These are phyloP conservation scores for Grapholita molesta DNA, from an alignment of 1,140 invertebrate genomes.

Conservation along the genomic window DNA sequence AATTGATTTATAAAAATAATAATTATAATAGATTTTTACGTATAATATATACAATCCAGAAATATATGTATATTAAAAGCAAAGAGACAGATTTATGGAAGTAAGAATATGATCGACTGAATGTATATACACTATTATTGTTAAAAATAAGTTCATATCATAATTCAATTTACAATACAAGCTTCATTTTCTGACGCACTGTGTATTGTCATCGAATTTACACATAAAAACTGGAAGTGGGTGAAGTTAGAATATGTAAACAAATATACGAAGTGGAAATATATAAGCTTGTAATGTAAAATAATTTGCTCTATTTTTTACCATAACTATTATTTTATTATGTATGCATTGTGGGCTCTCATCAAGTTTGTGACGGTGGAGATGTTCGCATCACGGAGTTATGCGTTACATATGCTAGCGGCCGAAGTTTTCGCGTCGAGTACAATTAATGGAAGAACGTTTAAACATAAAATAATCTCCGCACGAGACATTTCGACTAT, in stretches of 20 bases:
- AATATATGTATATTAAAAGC: neutral
- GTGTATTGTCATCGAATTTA: neutral
- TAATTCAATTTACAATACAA: neutral
- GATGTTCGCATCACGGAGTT: constrained; percentile 16
- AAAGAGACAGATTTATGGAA: neutral
- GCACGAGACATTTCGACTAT: neutral
- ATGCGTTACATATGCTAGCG: constrained; percentile 5
- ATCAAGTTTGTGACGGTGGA: constrained; percentile 16
- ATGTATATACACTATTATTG: neutral
- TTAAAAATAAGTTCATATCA: neutral
- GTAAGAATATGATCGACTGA: neutral
- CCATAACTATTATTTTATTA: neutral
- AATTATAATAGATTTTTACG: neutral
- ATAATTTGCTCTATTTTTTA: constrained; percentile 1
- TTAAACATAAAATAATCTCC: constrained; percentile 54
- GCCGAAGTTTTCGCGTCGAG: constrained; percentile 38
- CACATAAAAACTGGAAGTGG: neutral
- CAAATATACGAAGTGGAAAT: neutral
- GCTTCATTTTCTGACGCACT: neutral
- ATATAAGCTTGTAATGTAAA: neutral
- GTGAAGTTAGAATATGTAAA: neutral
- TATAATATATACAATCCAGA: neutral
- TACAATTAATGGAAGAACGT: constrained; percentile 69
- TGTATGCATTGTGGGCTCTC: constrained; percentile 22
- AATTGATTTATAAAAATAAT: neutral